Conservation (phyloP, 2,888 invertebrate species). For the Copidosoma aretas region DNA sequence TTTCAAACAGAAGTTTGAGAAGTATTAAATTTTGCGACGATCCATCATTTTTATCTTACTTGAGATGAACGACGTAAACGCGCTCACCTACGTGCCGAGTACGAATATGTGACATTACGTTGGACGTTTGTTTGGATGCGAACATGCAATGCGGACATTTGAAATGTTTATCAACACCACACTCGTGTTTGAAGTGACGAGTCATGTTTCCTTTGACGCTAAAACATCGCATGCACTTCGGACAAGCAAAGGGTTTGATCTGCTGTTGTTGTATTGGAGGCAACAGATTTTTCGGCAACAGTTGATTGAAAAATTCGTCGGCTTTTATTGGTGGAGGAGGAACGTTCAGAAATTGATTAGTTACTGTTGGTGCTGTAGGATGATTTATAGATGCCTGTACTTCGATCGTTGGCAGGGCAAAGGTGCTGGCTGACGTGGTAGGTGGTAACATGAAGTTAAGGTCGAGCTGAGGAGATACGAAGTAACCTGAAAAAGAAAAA, state of each 20-base stretch:
- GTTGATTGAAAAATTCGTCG: no score
- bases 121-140: conserved; percentile 58
- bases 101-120: conserved; percentile 56
- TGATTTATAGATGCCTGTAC: neutral
- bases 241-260: conserved; percentile 54
- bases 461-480: conserved; percentile 48
- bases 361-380: neutral
- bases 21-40: no score
- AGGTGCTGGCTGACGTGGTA: neutral
- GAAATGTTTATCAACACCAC: conserved; percentile 56
- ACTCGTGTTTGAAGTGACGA: conserved; percentile 59
- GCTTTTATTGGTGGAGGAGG: no score
- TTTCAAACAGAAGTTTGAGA: no score
- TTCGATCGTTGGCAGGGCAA: no score
- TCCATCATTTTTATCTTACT: conserved; percentile 36
- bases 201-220: conserved; percentile 58
- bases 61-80: conserved; percentile 49
- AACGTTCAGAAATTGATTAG: neutral
- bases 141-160: conserved; percentile 60
- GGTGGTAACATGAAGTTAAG: conserved; percentile 46
- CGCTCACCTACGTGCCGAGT: conserved; percentile 49
- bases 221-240: conserved; percentile 57
- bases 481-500: conserved; percentile 50
- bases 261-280: conserved; percentile 1
- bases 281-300: neutral